phyloP scores from a whole-genome alignment of 2,888 invertebrate genomes.

The Cephus runcator region DNA sequence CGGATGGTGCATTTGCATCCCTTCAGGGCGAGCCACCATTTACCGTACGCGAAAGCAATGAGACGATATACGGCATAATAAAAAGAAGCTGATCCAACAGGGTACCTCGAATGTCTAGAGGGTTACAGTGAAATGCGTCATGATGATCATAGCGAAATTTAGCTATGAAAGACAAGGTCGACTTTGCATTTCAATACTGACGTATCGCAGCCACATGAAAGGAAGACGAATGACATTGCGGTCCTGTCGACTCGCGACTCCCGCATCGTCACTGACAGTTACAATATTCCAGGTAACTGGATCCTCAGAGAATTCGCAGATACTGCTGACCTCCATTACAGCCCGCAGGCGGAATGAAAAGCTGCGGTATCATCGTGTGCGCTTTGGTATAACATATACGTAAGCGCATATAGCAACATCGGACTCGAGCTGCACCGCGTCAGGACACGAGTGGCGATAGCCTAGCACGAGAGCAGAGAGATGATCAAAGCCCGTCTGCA shows the following conservation, averaged over 20 bases:
- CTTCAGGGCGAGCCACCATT: background rate
- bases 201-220: conserved; percentile 28
- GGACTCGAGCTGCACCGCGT: conserved; percentile 8
- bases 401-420: background rate
- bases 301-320: conserved; percentile 44
- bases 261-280: conserved; percentile 37
- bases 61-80: background rate
- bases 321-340: conserved; percentile 37
- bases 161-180: background rate
- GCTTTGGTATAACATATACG: background rate
- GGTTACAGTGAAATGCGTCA: background rate
- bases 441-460: conserved; percentile 11
- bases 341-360: conserved; percentile 24
- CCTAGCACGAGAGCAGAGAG: conserved; percentile 16
- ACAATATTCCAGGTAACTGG: conserved; percentile 41
- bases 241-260: conserved; percentile 22
- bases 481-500: conserved; percentile 53
- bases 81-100: background rate
- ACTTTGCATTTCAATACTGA: background rate
- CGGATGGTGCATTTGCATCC: background rate
- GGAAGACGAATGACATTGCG: conserved; percentile 46
- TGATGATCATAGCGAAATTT: conserved; percentile 5
- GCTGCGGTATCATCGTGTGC: background rate
- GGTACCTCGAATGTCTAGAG: background rate
- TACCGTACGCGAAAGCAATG: background rate